A percentile compares a stretch with the other conserved stretches of the same genome.
Evolutionary conservation across 2,797 vertebrate species (phyloP).

Genomic region (Eremophila alpestris): DNA sequence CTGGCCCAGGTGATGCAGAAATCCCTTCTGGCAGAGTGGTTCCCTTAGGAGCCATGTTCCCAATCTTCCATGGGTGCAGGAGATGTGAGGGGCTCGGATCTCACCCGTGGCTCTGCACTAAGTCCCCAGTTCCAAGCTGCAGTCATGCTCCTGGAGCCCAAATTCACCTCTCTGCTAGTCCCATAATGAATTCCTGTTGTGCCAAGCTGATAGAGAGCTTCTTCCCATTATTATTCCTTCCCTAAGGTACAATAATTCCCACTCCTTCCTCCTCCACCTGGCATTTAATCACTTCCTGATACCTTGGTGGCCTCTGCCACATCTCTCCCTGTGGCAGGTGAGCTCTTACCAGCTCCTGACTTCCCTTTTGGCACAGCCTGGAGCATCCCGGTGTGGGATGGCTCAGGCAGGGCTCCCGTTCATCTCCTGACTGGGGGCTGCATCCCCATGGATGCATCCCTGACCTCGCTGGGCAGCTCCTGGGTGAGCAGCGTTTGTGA

Average conservation of each 20-base stretch:
- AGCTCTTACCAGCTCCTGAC: neutral
- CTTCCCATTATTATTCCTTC: neutral
- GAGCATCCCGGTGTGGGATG: neutral
- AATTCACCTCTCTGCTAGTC: neutral
- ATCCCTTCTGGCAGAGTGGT: neutral
- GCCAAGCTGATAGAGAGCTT: neutral
- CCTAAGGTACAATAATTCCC: neutral
- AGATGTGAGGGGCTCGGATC: neutral
- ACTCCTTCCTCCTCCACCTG: neutral
- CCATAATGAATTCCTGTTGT: neutral
- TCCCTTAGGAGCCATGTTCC: neutral
- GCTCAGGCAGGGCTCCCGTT: neutral
- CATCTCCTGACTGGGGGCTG: neutral
- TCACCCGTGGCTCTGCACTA: neutral
- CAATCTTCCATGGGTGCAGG: fast-evolving
- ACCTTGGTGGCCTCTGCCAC: neutral
- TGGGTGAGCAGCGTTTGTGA: neutral
- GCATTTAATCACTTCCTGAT: neutral
- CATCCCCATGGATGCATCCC: neutral
- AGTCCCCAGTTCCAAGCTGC: neutral
- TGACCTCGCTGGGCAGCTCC: neutral
- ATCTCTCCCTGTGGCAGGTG: neutral
- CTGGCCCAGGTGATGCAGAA: neutral
- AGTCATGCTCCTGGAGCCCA: neutral
- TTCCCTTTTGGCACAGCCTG: neutral